Evolutionary conservation across 2,797 vertebrate species (phyloP), one percentile per base, ranked within the genome.

Genomic region (Chiloscyllium punctatum): DNA sequence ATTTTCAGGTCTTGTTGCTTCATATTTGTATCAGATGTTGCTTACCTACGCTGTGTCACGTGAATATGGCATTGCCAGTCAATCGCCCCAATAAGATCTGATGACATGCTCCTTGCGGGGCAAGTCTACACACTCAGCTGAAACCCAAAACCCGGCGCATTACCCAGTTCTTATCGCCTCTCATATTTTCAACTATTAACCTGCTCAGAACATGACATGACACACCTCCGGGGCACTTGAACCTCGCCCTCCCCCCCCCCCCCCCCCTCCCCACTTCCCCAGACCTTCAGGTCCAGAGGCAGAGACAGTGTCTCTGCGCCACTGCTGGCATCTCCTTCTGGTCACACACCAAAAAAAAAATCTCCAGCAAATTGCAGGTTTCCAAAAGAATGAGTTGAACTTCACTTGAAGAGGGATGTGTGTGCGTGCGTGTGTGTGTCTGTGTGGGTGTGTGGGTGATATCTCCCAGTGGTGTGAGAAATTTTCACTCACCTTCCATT

Each of bases 41-140:
- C 97, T 98, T 97, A 97, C 97, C 97, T 98, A 97, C 97, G 97
- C 98, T 97, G 97, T 96, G 98, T 99, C 98, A 99, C 98, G 98
- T 98, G 98, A 97, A 98, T 97, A 97, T 96, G 96, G 96, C 97
- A 97, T 97, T 98, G 97, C 97, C 98, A 98, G 66, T 77, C 98
- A 98, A 97, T 97, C 97, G 98, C 98, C 98, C 97, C 97, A 98
- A 98, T 98, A 98, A 98, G 98, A 98, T 98, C 97, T 98, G 98
- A 98, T 98, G 98, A 98, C 98, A 98, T 98, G 98, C 42, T 51
- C 23, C 72, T 30, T 48, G 92, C 23, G 68, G 66, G 91, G 66
- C 27, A 27, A 33, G 57, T 62, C 57, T 23, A 42, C n/a, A 95
- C 66, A 94, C 79, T 95, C 96, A 95, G 94, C 95, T 96, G 21